These are phyloP conservation scores for Patella depressa DNA, from an alignment of 2,888 invertebrate genomes.

Conservation along the genomic window DNA sequence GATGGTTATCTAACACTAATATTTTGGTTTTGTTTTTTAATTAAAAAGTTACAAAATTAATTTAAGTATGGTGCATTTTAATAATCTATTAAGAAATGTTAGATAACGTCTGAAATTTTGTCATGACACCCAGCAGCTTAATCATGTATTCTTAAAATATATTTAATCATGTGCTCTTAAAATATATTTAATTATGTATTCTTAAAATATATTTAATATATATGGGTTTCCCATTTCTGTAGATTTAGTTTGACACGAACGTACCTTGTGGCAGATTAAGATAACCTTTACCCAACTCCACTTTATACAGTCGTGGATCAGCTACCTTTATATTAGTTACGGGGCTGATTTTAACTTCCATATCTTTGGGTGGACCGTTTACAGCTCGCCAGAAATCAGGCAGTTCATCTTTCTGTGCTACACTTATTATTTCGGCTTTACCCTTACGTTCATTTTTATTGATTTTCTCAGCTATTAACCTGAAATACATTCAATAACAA, in stretches of 20 bases:
- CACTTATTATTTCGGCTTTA: constrained; percentile 89
- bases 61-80: no score
- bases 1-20: no score
- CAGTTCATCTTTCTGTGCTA: constrained; percentile 86
- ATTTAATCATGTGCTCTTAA: no score
- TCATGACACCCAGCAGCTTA: no score
- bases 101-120: no score
- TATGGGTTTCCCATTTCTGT: no score
- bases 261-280: constrained; percentile 92
- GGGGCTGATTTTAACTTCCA: constrained; percentile 36
- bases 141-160: no score
- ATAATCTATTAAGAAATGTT: no score
- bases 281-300: constrained; percentile 98
- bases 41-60: no score
- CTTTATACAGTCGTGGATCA: constrained; percentile 88
- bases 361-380: constrained; percentile 67
- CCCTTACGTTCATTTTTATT: constrained; percentile 98
- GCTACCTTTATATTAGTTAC: constrained; percentile 48
- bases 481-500: constrained; percentile 45
- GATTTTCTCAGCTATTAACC: constrained; percentile 96
- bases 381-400: constrained; percentile 87
- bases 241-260: background rate
- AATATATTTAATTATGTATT: no score
- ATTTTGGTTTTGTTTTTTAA: no score
- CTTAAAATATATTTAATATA: no score